Base-by-base conservation (phyloP, 64 coral and sea anemone species). In the Montipora cactus region DNA sequence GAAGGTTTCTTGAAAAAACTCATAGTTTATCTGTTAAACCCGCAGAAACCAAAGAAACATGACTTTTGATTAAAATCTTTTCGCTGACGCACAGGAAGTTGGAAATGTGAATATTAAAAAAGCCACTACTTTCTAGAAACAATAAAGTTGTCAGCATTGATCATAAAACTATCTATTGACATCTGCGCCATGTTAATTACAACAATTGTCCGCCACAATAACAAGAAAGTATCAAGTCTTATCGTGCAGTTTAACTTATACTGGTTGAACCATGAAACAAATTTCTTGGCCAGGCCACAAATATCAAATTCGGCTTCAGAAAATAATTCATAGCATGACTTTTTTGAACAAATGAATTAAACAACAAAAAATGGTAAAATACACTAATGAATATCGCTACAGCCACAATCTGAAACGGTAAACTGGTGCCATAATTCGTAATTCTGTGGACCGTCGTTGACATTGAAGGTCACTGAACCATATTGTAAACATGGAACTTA, bases 51-150 rank as follows among this genome's bases (percentile, higher is more conserved):
- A 69, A 86, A 59, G 46, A 51, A 71, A 71, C 23, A 7, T 21
- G 59, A 22, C 19, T 71, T 45, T 72, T 84, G 59, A 70, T 86
- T 86, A n/a, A 48, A 66, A 48, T 86, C 64, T 20, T 46, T 71
- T 48, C 71, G 45, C 66, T 72, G 68, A 86, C 82, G 64, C 47
- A 71, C 44, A 4, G 50, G 18, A 49, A 46, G 16, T 10, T 50
- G 44, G 19, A 86, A 71, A 0, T 72, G 45, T 72, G 45, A 21
- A 86, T 86, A 86, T 72, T 23, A 51, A 16, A 21, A 25, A 49
- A 37, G 15, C 45, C 68, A 49, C 13, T 19, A 18, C 67, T 11
- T 46, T 23, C 18, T 23, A 5, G 2, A 71, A 71, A 68, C 12
- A 71, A 71, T 2, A 14, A 64, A 64, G 9, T 64, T 64, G 61